phyloP scores from a whole-genome alignment of 2,888 invertebrate species.

The Apantesis nais region DNA sequence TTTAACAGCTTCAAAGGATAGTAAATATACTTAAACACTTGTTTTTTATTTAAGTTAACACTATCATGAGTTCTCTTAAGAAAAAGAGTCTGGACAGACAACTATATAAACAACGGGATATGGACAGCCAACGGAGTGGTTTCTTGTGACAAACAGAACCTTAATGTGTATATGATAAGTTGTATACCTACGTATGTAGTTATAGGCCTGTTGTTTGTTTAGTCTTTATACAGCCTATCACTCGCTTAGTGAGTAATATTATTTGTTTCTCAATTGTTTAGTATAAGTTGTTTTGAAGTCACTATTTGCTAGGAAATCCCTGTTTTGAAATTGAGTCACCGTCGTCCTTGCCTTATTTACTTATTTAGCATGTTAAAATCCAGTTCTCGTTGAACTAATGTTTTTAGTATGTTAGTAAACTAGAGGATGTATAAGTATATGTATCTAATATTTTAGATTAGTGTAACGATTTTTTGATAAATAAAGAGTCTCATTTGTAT shows the following conservation, averaged over 20 bases:
- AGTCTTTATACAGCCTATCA: background rate
- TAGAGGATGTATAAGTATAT: background rate
- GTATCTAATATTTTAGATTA: background rate
- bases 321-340: background rate
- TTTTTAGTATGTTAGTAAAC: background rate
- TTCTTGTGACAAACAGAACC: background rate
- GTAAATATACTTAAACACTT: too few species aligned
- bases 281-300: conserved; percentile 3
- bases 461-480: background rate
- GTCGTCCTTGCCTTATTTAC: conserved; percentile 1
- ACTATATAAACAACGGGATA: background rate
- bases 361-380: background rate
- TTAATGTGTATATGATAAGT: background rate
- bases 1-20: too few species aligned
- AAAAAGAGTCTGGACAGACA: background rate
- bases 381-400: background rate
- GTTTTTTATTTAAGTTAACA: too few species aligned
- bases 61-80: too few species aligned
- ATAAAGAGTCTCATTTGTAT: background rate
- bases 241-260: conserved; percentile 1
- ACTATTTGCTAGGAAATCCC: conserved; percentile 5
- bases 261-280: conserved; percentile 7
- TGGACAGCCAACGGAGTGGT: background rate
- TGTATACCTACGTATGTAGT: background rate
- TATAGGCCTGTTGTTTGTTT: conserved; percentile 4